Conservation (phyloP, 2,888 invertebrate genomes). For the Erannis defoliaria region DNA sequence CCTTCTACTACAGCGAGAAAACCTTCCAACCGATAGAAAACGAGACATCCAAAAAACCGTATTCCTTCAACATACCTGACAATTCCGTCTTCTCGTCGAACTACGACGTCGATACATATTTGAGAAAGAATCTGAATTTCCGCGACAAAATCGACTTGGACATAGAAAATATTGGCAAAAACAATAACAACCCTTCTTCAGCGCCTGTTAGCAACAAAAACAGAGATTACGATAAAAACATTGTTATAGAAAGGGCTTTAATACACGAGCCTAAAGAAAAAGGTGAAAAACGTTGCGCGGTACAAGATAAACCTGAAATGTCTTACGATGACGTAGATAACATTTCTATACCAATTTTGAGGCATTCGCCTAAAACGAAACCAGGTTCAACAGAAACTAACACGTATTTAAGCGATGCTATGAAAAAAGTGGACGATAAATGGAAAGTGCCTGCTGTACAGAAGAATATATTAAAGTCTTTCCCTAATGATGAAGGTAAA, state of each 20-base stretch:
- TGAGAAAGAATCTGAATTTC: conserved; percentile 73
- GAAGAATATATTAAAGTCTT: conserved; percentile 84
- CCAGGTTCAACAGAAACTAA: conserved; percentile 41
- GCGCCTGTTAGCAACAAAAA: neutral
- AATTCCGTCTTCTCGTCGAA: conserved; percentile 72
- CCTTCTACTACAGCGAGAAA: conserved; percentile 68
- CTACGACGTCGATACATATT: conserved; percentile 76
- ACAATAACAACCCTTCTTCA: conserved; percentile 11
- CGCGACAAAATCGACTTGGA: conserved; percentile 52
- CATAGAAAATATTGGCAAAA: conserved; percentile 34
- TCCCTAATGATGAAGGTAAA: conserved; percentile 78
- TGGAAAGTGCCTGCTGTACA: conserved; percentile 89
- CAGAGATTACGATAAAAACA: conserved; percentile 30
- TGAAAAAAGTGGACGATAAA: conserved; percentile 76
- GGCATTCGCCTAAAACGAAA: conserved; percentile 76
- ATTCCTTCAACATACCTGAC: conserved; percentile 80
- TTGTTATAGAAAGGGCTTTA: conserved; percentile 57
- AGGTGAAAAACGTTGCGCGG: neutral
- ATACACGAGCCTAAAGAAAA: conserved; percentile 51
- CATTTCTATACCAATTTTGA: conserved; percentile 88
- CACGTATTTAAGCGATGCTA: conserved; percentile 67
- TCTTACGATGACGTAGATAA: conserved; percentile 34
- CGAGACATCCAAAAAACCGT: conserved; percentile 56
- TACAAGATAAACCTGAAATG: neutral
- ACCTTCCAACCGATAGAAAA: conserved; percentile 58